phyloP scores from a whole-genome alignment of 1,140 invertebrate species.

The Sycophila sp. region DNA sequence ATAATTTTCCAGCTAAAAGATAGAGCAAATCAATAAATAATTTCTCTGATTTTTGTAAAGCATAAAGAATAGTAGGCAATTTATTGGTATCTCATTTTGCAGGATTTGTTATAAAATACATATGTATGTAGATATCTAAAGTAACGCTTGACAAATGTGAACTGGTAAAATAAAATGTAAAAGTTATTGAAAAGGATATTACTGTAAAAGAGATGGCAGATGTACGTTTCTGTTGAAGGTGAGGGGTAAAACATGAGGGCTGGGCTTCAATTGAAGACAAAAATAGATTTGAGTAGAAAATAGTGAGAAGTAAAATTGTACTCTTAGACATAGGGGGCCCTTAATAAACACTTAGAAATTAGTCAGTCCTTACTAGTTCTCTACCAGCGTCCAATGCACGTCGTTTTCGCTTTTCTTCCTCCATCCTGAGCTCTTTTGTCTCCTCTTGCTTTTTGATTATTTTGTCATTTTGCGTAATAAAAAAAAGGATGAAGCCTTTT shows the following conservation, averaged over 20 bases:
- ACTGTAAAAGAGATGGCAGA: not conserved
- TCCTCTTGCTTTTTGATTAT: too few species aligned
- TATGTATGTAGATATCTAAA: not conserved
- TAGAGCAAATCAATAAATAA: conserved; percentile 1
- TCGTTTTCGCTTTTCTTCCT: conserved; percentile 51
- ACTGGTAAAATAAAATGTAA: not conserved
- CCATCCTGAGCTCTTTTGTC: too few species aligned
- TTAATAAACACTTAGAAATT: not conserved
- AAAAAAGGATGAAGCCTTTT: too few species aligned
- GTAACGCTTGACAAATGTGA: not conserved
- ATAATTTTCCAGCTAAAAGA: conserved; percentile 53
- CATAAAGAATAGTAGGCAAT: too few species aligned
- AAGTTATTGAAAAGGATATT: not conserved
- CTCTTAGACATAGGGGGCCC: not conserved
- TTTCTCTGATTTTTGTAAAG: not conserved
- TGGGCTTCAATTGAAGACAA: conserved; percentile 13
- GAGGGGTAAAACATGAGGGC: too few species aligned
- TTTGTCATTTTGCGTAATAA: too few species aligned
- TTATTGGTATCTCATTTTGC: not conserved
- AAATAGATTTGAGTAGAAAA: not conserved
- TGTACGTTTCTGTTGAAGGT: too few species aligned
- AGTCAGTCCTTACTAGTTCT: conserved; percentile 49
- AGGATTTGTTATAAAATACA: not conserved
- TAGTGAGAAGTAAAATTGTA: not conserved
- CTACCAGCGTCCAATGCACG: conserved; percentile 50